Evolutionary conservation across 1,140 invertebrate species (phyloP).

Genomic region (Heliconius himera): DNA sequence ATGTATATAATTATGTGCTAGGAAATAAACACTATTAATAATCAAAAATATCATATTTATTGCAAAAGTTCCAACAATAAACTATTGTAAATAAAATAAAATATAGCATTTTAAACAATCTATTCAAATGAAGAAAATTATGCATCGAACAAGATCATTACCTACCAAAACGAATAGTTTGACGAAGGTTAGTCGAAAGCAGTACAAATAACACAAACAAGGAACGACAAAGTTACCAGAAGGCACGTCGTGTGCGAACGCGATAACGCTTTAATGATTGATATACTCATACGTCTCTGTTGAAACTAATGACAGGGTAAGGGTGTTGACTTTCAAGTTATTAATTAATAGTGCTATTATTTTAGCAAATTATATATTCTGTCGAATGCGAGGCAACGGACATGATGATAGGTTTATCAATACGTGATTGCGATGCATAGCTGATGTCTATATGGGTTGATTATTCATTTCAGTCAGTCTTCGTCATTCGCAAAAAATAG

Average conservation of each 20-base stretch:
- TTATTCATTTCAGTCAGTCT: background rate
- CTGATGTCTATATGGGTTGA: background rate
- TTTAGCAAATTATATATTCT: constrained; percentile 64
- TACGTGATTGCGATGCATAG: constrained; percentile 27
- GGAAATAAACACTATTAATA: too few species aligned
- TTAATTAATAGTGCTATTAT: constrained; percentile 79
- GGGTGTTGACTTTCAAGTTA: constrained; percentile 78
- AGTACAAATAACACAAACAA: constrained; percentile 59
- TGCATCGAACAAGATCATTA: background rate
- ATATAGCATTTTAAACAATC: background rate
- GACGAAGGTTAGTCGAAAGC: constrained; percentile 47
- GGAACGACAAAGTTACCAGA: constrained; percentile 59
- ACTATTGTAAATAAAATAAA: background rate
- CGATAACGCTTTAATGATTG: constrained; percentile 78
- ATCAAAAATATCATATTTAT: too few species aligned
- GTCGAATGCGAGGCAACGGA: constrained; percentile 35
- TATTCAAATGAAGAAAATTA: background rate
- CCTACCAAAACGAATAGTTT: constrained; percentile 31
- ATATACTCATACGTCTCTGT: constrained; percentile 71
- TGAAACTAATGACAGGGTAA: constrained; percentile 78
- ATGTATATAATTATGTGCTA: too few species aligned
- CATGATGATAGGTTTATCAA: constrained; percentile 37
- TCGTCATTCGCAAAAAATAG: constrained; percentile 18
- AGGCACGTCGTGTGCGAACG: constrained; percentile 61
- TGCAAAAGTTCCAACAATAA: too few species aligned